These are phyloP conservation scores for Hylaeus anthracinus DNA, from an alignment of 1,140 invertebrate species.

Conservation along the genomic window DNA sequence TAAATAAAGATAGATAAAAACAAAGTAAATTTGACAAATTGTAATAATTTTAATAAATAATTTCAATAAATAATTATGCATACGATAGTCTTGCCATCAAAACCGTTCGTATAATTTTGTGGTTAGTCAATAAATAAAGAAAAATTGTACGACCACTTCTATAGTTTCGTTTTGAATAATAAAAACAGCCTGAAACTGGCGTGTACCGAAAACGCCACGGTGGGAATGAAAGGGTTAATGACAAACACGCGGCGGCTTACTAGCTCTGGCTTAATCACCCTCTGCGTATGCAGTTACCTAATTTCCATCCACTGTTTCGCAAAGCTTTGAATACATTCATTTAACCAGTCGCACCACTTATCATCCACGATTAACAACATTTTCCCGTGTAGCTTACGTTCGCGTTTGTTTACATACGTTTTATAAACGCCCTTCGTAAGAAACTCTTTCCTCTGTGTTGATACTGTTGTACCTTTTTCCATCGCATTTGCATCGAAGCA, in stretches of 20 bases:
- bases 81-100: too few relatives aligned
- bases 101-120: too few relatives aligned
- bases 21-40: too few relatives aligned
- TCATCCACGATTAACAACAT: slow-evolving; percentile 1
- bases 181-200: too few relatives aligned
- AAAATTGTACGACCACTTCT: too few relatives aligned
- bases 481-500: not conserved
- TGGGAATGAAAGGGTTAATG: not conserved
- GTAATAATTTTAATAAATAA: too few relatives aligned
- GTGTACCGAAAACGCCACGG: too few relatives aligned
- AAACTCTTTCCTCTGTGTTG: not conserved
- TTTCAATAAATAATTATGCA: too few relatives aligned
- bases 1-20: too few relatives aligned
- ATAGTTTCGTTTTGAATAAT: too few relatives aligned
- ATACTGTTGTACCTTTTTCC: not conserved
- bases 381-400: not conserved
- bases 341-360: not conserved
- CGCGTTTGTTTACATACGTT: not conserved
- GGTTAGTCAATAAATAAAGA: too few relatives aligned
- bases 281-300: not conserved
- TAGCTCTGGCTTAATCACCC: not conserved
- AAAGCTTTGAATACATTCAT: not conserved
- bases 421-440: not conserved
- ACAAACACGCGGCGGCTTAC: not conserved
- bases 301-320: not conserved